Conservation (phyloP, 2,113 vertebrate genomes). For the Apus apus region DNA sequence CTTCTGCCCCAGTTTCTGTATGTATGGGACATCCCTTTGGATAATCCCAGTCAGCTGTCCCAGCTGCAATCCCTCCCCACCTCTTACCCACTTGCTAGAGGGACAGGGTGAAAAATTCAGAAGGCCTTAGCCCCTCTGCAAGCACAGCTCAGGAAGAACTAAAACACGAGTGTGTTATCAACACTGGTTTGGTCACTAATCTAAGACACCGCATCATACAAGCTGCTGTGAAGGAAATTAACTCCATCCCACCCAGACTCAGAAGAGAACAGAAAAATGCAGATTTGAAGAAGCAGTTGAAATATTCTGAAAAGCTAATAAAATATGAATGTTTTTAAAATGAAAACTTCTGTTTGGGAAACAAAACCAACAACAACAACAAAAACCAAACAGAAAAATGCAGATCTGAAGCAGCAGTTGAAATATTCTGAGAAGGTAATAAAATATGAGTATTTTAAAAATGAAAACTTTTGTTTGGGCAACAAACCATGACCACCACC, state of each 20-base stretch:
- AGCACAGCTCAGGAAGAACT: not conserved
- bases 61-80: fast-evolving
- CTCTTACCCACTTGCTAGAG: not conserved
- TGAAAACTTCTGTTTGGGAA: not conserved
- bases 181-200: not conserved
- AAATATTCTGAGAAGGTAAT: not conserved
- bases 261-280: not conserved
- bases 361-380: no score
- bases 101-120: not conserved
- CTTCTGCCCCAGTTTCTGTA: not conserved
- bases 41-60: not conserved
- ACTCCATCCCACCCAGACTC: not conserved
- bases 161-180: not conserved
- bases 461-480: not conserved
- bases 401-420: not conserved
- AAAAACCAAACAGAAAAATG: not conserved
- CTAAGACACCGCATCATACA: not conserved
- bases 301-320: not conserved
- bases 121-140: not conserved
- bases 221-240: not conserved
- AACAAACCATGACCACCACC: not conserved
- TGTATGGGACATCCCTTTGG: not conserved
- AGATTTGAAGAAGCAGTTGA: not conserved
- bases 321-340: not conserved
- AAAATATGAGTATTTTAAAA: not conserved